phyloP scores from a whole-genome alignment of 2,797 vertebrate genomes.

The Onychomys arenicola region DNA sequence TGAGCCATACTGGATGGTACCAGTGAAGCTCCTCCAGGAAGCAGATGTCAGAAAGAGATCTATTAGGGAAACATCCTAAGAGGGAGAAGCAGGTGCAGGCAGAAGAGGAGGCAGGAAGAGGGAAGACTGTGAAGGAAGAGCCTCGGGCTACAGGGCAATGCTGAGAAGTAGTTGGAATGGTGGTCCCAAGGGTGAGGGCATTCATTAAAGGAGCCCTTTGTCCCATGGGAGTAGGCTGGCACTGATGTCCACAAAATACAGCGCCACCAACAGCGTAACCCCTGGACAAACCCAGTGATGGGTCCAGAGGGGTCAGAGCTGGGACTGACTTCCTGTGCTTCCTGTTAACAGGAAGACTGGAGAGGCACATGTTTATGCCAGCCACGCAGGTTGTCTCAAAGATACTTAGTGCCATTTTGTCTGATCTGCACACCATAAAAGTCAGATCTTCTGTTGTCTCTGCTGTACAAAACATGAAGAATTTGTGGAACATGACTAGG shows the following conservation, averaged over 20 bases:
- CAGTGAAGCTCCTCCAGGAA: background rate
- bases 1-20: background rate
- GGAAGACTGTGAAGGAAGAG: background rate
- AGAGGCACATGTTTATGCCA: background rate
- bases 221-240: background rate
- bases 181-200: background rate
- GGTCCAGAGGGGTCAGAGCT: background rate
- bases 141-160: background rate
- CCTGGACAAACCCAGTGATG: background rate
- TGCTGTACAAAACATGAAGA: background rate
- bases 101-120: background rate
- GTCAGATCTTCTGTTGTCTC: background rate
- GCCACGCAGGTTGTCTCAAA: background rate
- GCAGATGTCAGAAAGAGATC: background rate
- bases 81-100: background rate
- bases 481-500: background rate
- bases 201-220: background rate
- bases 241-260: background rate
- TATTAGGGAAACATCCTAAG: background rate
- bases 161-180: background rate
- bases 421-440: background rate
- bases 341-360: background rate
- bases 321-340: background rate
- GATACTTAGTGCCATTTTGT: background rate
- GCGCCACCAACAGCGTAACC: background rate